Evolutionary conservation across 2,888 invertebrate genomes (phyloP).

Genomic region (Xanthia togata): DNA sequence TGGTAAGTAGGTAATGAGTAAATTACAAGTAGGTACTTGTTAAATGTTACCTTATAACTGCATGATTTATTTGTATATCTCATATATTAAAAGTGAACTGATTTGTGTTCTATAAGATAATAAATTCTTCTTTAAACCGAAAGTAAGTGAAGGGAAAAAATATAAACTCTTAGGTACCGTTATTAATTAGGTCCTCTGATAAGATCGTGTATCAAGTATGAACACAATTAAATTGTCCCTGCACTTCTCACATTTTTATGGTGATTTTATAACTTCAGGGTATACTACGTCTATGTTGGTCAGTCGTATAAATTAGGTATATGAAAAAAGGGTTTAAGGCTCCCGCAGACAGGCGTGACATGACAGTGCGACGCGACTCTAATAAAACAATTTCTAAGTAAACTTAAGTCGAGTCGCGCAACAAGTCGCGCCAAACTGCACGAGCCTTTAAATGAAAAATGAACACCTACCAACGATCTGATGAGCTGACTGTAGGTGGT

Average conservation of each 20-base stretch:
- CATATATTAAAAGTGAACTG: no score
- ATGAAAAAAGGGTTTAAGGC: background rate
- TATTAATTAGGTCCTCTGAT: background rate
- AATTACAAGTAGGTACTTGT: background rate
- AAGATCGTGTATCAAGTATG: background rate
- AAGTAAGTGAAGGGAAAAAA: background rate
- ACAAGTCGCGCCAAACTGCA: no score
- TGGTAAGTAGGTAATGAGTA: background rate
- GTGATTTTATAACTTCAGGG: background rate
- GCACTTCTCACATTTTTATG: background rate
- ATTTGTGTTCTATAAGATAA: no score
- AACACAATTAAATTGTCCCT: background rate
- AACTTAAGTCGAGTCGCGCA: no score
- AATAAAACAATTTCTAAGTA: no score
- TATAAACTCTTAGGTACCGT: background rate
- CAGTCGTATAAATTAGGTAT: no score
- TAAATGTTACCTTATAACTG: background rate
- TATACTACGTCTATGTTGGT: background rate
- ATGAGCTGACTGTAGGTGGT: slow-evolving; percentile 66
- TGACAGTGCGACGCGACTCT: no score
- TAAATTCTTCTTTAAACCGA: no score
- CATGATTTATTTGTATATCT: no score
- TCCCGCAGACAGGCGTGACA: no score
- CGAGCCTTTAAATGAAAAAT: background rate
- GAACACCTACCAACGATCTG: slow-evolving; percentile 73